Base-by-base conservation (phyloP, 2,888 invertebrate species). In the Himalopsyche japonica region DNA sequence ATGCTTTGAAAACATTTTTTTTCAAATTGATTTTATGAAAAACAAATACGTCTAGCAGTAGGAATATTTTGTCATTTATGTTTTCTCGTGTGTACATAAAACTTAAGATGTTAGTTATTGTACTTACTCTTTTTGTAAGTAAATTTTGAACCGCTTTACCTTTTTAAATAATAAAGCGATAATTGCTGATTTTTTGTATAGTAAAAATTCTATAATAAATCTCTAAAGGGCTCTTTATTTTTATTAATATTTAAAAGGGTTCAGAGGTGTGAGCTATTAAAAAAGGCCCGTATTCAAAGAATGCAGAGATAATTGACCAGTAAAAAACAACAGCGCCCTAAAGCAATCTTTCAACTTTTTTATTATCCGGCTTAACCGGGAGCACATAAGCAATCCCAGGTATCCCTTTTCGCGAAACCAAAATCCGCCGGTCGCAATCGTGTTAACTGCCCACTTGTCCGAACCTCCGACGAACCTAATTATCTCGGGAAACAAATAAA, bases 401-500 rank as follows among this genome's bases (percentile, higher is more conserved):
- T 57, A 57, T 57, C 57, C 57, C 57, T 57, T 57, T 57, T 57
- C 24, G 30, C 76, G 18, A 20, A 76, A 76, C 32, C 76, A 34
- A 30, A 76, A 32, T 34, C 76, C 32, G 34, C 76, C 76, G 12
- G 10, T 15, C 76, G 30, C 76, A 76, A 32, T 76, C 76, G 76
- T 27, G 76, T 34, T 76, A 76, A 76, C 76, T 32, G n/a, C 76
- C 76, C 76, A 76, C 76, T 34, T 76, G 76, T 57, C 57, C 57
- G 57, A 49, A 57, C 57, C 57, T 79, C 34, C 76, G 79, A 70
- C 80, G 79, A 27, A 77, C 84, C 84, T 84, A 81, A 84, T 84
- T 84, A 84, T 78, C 81, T 24, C 81, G 32, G 80, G 78, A 80
- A 76, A 76, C 57, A 49, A 70, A 80, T 81, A 79, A 85, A 85